Conservation (phyloP, 2,888 invertebrate species). For the Mesorhabditis spiculigera region DNA sequence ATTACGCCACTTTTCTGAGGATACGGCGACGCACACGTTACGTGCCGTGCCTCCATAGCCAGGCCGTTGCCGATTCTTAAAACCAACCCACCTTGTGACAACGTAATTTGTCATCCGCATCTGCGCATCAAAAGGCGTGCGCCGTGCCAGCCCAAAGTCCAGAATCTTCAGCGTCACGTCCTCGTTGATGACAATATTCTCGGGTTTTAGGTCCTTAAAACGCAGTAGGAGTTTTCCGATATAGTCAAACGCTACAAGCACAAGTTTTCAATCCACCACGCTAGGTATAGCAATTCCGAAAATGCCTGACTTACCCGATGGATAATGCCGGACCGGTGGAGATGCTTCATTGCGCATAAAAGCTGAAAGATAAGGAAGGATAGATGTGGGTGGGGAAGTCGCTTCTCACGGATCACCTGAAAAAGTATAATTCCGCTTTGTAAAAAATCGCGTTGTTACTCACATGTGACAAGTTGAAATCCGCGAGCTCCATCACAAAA, state of each 20-base stretch:
- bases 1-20: too few relatives aligned
- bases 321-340: not conserved
- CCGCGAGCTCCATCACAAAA: constrained; percentile 1
- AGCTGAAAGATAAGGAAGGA: not conserved
- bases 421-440: not conserved
- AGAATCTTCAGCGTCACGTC: constrained; percentile 6
- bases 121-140: not conserved
- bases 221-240: too few relatives aligned
- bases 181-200: constrained; percentile 3
- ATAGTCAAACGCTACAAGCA: not conserved
- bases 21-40: too few relatives aligned
- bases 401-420: constrained; percentile 2
- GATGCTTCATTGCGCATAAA: not conserved
- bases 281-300: not conserved
- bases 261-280: not conserved
- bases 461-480: not conserved
- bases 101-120: constrained; percentile 3
- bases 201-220: constrained; percentile 2
- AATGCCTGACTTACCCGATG: not conserved
- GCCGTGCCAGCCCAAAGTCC: not conserved
- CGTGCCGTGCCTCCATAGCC: too few relatives aligned
- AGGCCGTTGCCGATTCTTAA: not conserved
- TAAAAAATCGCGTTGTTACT: not conserved
- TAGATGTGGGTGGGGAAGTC: not conserved
- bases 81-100: not conserved